Evolutionary conservation across 35 echinoderm and acorn worm species (phyloP), one percentile per base, ranked within the genome.

Genomic region (Amphiura filiformis): DNA sequence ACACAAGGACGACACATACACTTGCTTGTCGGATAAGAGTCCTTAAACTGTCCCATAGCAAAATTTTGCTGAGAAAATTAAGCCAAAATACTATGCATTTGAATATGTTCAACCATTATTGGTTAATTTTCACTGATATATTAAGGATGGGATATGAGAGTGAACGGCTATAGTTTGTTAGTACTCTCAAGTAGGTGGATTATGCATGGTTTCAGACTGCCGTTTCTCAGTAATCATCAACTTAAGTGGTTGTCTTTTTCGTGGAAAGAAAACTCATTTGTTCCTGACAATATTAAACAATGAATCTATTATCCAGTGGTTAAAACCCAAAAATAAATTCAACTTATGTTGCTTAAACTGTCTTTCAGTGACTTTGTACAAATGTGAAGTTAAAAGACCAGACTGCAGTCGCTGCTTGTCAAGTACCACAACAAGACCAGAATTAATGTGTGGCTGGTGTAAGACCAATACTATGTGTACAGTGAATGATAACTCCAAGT

Each of bases 341-440:
- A 38, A 39, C 28, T 9, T 40, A 39, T 44, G 37, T 41, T 82
- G 0, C 20, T n/a, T n/a, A n/a, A n/a, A n/a, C n/a, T n/a, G n/a
- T n/a, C n/a, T 38, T 38, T 31, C 37, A 35, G 12, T 17, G 18
- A 76, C 34, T 33, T 37, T 91, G 13, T 91, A 86, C 90, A 91
- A 91, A 18, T 91, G 90, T 81, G 83, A 78, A 40, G 42, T 80
- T 31, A 2, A 70, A 13, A 75, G 90, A 79, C 90, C 90, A 79
- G 90, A 91, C 90, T 91, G 90, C 84, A 91, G 90, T 33, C 90
- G 90, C 30, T 91, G 90, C 56, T 31, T 91, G 17, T 91, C 83
- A 56, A 36, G 76, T 32, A 28, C 14, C 36, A 91, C 90, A 12
- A 75, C 90, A n/a, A 34, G 26, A 0, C 39, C 13, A 40, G 39